Base-by-base conservation (phyloP, 2,797 vertebrate species). In the Xiphorhynchus erythropygius region DNA sequence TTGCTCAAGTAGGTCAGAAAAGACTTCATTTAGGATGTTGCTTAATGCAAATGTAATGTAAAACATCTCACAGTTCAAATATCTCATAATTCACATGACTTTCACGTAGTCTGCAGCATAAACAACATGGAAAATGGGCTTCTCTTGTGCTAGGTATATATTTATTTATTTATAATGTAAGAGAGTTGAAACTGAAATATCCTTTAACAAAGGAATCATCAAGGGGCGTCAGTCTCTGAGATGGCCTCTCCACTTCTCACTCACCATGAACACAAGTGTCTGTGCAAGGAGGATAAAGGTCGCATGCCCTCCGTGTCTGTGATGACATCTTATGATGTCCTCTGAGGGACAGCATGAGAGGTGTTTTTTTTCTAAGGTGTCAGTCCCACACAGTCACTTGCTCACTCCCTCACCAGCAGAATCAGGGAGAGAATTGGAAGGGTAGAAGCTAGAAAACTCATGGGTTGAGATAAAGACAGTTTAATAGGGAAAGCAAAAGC, bases 311-410 rank as follows among this genome's bases (percentile, higher is more conserved):
- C 46, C 64, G 33, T 42, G 50, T 39, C 67, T 65, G 50, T 46
- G 52, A 78, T 71, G 59, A 59, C 28, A 77, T 59, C 44, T 52
- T 59, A 41, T 13, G 2, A 65, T 28, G 30, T 27, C 30, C 25
- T 65, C 59, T 24, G 8, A 10, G 16, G 47, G 37, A 82, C 59
- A 73, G n/a, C 7, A 35, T 22, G 8, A 86, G 30, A 60, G 23
- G 7, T 33, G 7, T 6, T 62, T 69, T 63, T 44, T 32, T n/a
- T 42, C 52, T 27, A 25, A 60, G 30, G 15, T 47, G 25, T 41
- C 0, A 0, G 50, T 13, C 13, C 33, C 18, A 47, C 0, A 0
- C 30, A 46, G 52, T 39, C 15, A 18, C 37, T 59, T 10, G 1
- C 25, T 84, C 15, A 7, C 30, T 53, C 25, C 33, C 14, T 13